Evolutionary conservation across 2,113 vertebrate species (phyloP), one percentile per base, ranked within the genome.

Genomic region (Ahaetulla prasina): DNA sequence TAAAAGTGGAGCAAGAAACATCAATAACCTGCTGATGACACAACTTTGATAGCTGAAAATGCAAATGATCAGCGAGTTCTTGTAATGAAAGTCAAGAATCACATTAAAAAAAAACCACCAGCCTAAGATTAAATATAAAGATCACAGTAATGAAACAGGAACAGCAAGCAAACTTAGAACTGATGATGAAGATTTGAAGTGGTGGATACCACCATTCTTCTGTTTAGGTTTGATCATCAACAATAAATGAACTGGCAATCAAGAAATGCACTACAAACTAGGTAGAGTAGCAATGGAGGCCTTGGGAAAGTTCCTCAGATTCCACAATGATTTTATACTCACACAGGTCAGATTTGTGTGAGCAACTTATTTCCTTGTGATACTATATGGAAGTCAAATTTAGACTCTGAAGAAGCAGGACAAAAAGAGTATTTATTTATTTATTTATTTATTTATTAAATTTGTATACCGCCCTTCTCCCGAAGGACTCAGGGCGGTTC

Each of bases 271-370:
- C 74, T 39, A 43, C 35, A 80, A 39, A 80, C 7, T 9, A 22
- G 3, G 18, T 43, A 80, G 74, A 39, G 18, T 80, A 43, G 74
- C 74, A 80, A 39, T 9, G 74, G 35, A 43, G 35, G 8, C 35
- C 35, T 39, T 39, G 7, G 18, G 18, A 8, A 80, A 43, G 3
- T 22, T 22, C 10, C 3, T 43, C 8, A 43, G 35, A 68, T n/a
- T n/a, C 1, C 0, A 0, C 30, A 16, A n/a, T 68, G 11, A 43
- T 3, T 80, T 22, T 80, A 43, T 39, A 43, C 0, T 3, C 3
- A 39, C 35, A 39, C 5, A 39, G 16, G 16, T 80, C 16, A 43
- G 18, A n/a, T 74, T 74, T 74, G 5, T 74, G 63, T 74, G 14
- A 35, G 3, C 74, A 22, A 80, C 74, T 43, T 8, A 43, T 80